Evolutionary conservation across 1,140 invertebrate species (phyloP), one percentile per base, ranked within the genome.

Genomic region (Microplitis demolitor): DNA sequence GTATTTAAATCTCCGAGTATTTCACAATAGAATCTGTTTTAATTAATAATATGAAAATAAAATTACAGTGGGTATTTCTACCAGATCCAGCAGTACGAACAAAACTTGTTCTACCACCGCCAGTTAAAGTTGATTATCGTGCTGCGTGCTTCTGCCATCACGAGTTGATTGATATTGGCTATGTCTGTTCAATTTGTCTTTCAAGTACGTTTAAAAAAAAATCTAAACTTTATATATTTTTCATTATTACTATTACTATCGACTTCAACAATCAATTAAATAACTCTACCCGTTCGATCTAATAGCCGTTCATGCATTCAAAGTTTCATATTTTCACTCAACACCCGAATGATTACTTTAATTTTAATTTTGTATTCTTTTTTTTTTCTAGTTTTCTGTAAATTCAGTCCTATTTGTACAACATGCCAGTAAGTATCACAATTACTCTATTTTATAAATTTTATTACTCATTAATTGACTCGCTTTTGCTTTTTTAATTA

Each of bases 141-240:
- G 97, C 98, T 24, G 97, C 97, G 0, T 99, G 98, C 86, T 99
- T 99, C 88, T 99, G 98, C 83, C 98, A 99, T 87, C 89, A 97
- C n/a, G 95, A 97, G 79, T 89, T 99, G 37, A 94, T 99, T 61
- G 97, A 98, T 80, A 94, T 98, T 79, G 98, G 97, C 67, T 98
- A 95, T 86, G 97, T 99, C 13, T 99, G 97, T 86, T 99, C 98
- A 4, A 95, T 99, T 71, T 99, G 98, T 88, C 89, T 99, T 33
- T 98, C 97, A 80, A 96, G 95, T 97, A 88, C 91, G 91, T 66
- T 69, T 35, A 58, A 73, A 76, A 76, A 71, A 61, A 76, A 78
- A 72, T 78, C 81, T 83, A 79, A 76, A 78, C 62, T 74, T 71
- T 73, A 53, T 73, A 76, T 82, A 86, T 5, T 31, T 39, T 14